Evolutionary conservation across 2,888 invertebrate species (phyloP), one percentile per base, ranked within the genome.

Genomic region (Marronus borbonicus): DNA sequence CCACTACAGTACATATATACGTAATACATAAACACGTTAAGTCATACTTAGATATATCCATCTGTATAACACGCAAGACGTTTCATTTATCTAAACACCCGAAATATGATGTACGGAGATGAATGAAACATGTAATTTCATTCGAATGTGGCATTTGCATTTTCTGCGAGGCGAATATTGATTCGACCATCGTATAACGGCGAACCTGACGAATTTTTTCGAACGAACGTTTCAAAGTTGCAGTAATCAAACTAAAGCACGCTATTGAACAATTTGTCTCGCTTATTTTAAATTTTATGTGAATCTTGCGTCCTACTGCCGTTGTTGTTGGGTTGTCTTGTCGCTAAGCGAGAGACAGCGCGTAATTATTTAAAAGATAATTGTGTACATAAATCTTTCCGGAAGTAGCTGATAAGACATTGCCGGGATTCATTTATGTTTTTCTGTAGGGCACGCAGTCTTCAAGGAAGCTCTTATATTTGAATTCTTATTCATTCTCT

Each of bases 221-320:
- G n/a, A n/a, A n/a, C n/a, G 82, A 80, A 79, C 82, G 80, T 81
- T 80, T 82, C 79, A 80, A 84, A 85, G 84, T 84, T 84, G 55
- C 83, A 80, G 82, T 85, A 85, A 85, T 85, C 84, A 85, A 85
- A 85, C 85, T 84, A 85, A 80, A 79, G 80, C 86, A 86, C 85
- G 86, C 86, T 80, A 86, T 84, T 83, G 81, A 81, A 83, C 83
- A 84, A 86, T 85, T 86, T 85, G 82, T 85, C 85, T 85, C 83
- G 84, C 82, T 83, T 84, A 81, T 78, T 82, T 81, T 81, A 75
- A 78, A 81, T 80, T 81, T 82, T 79, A 78, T 69, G 62, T 76
- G 14, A n/a, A 55, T 20, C 50, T 65, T 65, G 52, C 52, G 44
- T 69, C 49, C 31, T 60, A 39, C 24, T 62, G 55, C 31, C 17